Conservation (phyloP, 2,888 invertebrate species). For the Drosophila greeni region DNA sequence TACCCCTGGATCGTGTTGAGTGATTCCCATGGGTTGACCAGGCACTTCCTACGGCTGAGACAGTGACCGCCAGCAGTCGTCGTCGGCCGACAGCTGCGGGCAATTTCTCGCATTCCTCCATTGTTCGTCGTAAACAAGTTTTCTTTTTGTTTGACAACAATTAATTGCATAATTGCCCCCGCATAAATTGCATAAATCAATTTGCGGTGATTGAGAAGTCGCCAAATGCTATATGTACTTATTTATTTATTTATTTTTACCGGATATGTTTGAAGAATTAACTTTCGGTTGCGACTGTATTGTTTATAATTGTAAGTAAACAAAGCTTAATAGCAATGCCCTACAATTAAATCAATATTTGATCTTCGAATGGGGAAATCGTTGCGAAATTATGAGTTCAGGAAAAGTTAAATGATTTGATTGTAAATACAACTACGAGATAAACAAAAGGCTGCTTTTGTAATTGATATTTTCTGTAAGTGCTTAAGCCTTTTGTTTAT, state of each 20-base stretch:
- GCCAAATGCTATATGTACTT: conserved; percentile 33
- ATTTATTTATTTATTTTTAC: conserved; percentile 45
- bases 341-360: conserved; percentile 37
- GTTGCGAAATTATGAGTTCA: not conserved
- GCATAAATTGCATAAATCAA: conserved; percentile 68
- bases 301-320: conserved; percentile 19
- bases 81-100: conserved; percentile 52
- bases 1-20: not conserved
- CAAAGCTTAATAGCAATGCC: conserved; percentile 27
- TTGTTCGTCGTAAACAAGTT: conserved; percentile 40
- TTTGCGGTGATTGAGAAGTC: conserved; percentile 34
- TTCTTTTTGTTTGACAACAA: conserved; percentile 63
- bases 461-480: not conserved
- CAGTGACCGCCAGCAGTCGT: conserved; percentile 38
- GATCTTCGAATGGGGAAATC: conserved; percentile 17
- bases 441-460: not conserved
- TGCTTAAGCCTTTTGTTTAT: not conserved
- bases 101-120: conserved; percentile 63
- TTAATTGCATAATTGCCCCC: conserved; percentile 67
- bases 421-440: not conserved
- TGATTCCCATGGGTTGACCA: conserved; percentile 28
- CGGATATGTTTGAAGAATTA: conserved; percentile 55
- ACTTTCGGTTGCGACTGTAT: conserved; percentile 18
- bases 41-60: conserved; percentile 47
- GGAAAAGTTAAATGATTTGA: conserved; percentile 11